Conservation (phyloP, 2,113 vertebrate species). For the Empidonax traillii region DNA sequence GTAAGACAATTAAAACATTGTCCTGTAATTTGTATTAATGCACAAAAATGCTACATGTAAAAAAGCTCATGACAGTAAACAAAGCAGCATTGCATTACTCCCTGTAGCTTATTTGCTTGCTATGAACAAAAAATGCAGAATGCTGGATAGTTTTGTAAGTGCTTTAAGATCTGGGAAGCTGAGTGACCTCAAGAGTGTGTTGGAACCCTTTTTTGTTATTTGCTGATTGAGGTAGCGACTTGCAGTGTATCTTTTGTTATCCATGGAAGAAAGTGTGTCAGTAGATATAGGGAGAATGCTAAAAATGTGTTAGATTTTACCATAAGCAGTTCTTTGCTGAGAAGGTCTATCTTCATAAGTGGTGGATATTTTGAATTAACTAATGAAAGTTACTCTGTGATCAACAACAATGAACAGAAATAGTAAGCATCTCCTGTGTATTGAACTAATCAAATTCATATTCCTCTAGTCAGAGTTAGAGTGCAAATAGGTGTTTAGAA, state of each 20-base stretch:
- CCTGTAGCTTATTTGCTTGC: neutral
- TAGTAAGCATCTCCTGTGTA: neutral
- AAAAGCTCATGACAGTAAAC: neutral
- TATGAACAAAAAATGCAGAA: neutral
- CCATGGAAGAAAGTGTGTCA: neutral
- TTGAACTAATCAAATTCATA: neutral
- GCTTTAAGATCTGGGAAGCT: neutral
- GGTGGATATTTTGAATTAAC: neutral
- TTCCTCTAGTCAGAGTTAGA: neutral
- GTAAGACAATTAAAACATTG: neutral
- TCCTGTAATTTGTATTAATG: neutral
- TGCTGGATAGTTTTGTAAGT: neutral
- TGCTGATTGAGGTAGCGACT: neutral
- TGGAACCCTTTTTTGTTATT: neutral
- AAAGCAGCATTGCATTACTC: neutral
- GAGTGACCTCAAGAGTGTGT: neutral
- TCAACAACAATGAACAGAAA: neutral
- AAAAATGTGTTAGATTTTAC: neutral
- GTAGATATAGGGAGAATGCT: neutral
- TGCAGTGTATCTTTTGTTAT: neutral
- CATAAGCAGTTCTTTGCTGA: neutral
- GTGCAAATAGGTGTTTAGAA: neutral
- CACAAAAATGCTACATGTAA: neutral
- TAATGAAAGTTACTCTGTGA: neutral
- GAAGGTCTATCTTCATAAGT: neutral